Evolutionary conservation across 2,888 invertebrate species (phyloP).

Genomic region (Erpobdella octoculata): DNA sequence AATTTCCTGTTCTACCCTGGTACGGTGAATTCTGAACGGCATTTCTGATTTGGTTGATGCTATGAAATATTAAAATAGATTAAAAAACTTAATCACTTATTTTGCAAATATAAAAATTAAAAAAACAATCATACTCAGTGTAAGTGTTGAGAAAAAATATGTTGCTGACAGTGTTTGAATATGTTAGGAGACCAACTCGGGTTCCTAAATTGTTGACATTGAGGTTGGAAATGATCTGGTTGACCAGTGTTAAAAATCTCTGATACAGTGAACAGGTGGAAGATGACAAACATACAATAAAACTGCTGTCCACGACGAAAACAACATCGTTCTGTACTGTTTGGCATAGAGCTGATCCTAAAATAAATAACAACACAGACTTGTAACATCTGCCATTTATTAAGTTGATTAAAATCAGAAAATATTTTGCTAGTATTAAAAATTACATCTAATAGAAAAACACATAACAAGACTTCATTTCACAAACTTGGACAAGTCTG

Average conservation of each 20-base stretch:
- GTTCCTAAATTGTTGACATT: constrained; percentile 9
- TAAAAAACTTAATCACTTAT: background rate
- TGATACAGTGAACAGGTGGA: constrained; percentile 18
- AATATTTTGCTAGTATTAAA: no score
- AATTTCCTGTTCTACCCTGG: background rate
- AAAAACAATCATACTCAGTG: background rate
- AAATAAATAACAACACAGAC: no score
- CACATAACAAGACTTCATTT: background rate
- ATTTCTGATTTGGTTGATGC: background rate
- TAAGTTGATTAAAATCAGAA: no score
- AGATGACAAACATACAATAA: background rate
- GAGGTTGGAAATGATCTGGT: constrained; percentile 18
- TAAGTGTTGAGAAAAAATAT: constrained; percentile 20
- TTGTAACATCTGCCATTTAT: no score
- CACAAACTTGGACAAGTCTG: constrained; percentile 18
- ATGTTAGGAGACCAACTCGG: constrained; percentile 20
- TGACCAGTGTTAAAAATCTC: background rate
- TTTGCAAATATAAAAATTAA: no score
- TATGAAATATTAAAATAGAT: background rate
- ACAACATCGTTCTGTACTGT: constrained; percentile 25
- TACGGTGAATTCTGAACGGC: background rate
- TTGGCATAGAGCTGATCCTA: constrained; percentile 13
- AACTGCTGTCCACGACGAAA: constrained; percentile 29
- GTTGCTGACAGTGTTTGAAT: background rate
- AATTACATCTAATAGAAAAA: no score